Evolutionary conservation across 64 coral and sea anemone genomes (phyloP).

Genomic region (Actinia equina): DNA sequence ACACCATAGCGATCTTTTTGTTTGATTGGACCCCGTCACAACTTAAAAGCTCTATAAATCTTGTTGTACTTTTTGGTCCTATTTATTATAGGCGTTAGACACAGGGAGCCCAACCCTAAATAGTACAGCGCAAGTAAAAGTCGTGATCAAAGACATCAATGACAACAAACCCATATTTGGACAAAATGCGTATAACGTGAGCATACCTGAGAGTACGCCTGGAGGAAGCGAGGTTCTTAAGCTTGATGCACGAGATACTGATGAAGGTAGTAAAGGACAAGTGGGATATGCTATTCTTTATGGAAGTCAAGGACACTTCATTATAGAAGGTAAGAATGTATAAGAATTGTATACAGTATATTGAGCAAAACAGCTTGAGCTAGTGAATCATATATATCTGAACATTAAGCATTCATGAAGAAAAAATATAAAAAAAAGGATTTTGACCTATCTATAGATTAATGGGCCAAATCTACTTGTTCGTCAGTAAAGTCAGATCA

Average conservation of each 20-base stretch:
- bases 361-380: too few relatives aligned
- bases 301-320: conserved; percentile 25
- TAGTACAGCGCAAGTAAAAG: conserved; percentile 43
- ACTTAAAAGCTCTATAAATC: too few relatives aligned
- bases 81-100: conserved; percentile 21
- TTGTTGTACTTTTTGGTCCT: background rate
- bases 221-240: conserved; percentile 16
- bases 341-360: too few relatives aligned
- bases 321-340: background rate
- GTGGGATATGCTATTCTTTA: conserved; percentile 59
- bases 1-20: too few relatives aligned
- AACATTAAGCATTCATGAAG: too few relatives aligned
- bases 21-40: too few relatives aligned
- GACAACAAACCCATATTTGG: conserved; percentile 72
- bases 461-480: too few relatives aligned
- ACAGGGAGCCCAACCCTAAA: conserved; percentile 28
- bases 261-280: conserved; percentile 48
- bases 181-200: conserved; percentile 38
- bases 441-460: too few relatives aligned
- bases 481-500: too few relatives aligned
- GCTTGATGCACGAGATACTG: conserved; percentile 49
- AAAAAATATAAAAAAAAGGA: too few relatives aligned
- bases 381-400: too few relatives aligned
- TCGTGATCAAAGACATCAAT: conserved; percentile 70
- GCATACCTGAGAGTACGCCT: conserved; percentile 44